A percentile compares a stretch with the other conserved stretches of the same genome.
These are phyloP conservation scores for Drosophila kikkawai DNA, from an alignment of 1,140 invertebrate genomes.

Conservation along the genomic window DNA sequence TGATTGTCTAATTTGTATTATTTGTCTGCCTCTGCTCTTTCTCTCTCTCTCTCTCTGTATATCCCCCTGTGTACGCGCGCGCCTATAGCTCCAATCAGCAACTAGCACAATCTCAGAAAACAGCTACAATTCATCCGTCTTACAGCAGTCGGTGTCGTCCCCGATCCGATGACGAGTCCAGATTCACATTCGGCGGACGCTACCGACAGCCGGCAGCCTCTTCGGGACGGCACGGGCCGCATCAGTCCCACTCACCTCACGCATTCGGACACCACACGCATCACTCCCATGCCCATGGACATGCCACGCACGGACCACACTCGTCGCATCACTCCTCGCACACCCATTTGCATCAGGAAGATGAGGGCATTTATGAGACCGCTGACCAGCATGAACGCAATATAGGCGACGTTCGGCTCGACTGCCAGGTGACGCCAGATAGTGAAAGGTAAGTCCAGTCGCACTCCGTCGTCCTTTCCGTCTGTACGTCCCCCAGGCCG, in stretches of 20 bases:
- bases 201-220: conserved; percentile 89
- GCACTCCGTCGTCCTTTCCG: not conserved
- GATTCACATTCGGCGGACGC: conserved; percentile 91
- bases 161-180: conserved; percentile 87
- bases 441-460: conserved; percentile 91
- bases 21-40: conserved; percentile 38
- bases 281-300: conserved; percentile 84
- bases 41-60: conserved; percentile 39
- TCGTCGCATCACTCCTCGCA: conserved; percentile 86
- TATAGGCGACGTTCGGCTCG: conserved; percentile 86
- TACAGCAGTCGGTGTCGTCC: conserved; percentile 86
- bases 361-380: conserved; percentile 94
- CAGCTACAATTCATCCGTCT: conserved; percentile 85
- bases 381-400: conserved; percentile 89
- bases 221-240: conserved; percentile 86
- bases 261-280: conserved; percentile 84
- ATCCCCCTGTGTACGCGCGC: conserved; percentile 21
- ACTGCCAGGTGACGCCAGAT: conserved; percentile 91
- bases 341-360: conserved; percentile 88
- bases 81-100: conserved; percentile 85
- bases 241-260: conserved; percentile 85
- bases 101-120: conserved; percentile 85
- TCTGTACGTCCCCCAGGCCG: conserved; percentile 18
- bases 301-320: conserved; percentile 84
- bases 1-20: conserved; percentile 22